Base-by-base conservation (phyloP, 2,888 invertebrate species). In the Macrophya alboannulata region DNA sequence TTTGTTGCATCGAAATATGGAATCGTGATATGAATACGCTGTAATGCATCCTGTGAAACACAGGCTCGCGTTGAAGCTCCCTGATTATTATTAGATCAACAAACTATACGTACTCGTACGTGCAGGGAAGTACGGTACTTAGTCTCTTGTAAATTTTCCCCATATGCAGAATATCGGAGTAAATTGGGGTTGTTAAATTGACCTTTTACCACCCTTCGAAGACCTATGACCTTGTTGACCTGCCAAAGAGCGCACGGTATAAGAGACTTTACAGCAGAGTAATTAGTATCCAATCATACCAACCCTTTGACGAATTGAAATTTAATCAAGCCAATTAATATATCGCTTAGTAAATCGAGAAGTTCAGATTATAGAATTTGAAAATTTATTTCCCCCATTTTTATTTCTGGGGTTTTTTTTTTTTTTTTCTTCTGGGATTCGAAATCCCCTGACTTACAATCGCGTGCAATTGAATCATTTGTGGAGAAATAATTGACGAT, bases 251-350 rank as follows among this genome's bases (percentile, higher is more conserved):
- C 21, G 21, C n/a, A 10, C 21, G 0, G n/a, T n/a, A 6, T 8
- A 62, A n/a, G n/a, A 8, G 62, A 62, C 62, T 62, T 62, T 62
- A 31, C 31, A 31, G 21, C 25, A 9, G 10, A 10, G 62, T 62
- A 62, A 62, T 62, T 62, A 55, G n/a, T n/a, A n/a, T n/a, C 55
- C n/a, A n/a, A 55, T 55, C 6, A 55, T 55, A 55, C n/a, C 55
- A 55, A n/a, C 55, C 55, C 55, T 55, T 55, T 8, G n/a, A 1
- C 8, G n/a, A 55, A 8, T n/a, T 8, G 0, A 6, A 55, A 55
- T 55, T 55, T 55, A 55, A 5, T 55, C 8, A 55, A 51, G 15
- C 51, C 17, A n/a, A 17, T 51, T 51, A 51, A 15, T n/a, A 0
- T 5, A 17, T 15, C 51, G 51, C 17, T n/a, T n/a, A n/a, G 8